Conservation (phyloP, 2,113 vertebrate genomes). For the Eptesicus fuscus region DNA sequence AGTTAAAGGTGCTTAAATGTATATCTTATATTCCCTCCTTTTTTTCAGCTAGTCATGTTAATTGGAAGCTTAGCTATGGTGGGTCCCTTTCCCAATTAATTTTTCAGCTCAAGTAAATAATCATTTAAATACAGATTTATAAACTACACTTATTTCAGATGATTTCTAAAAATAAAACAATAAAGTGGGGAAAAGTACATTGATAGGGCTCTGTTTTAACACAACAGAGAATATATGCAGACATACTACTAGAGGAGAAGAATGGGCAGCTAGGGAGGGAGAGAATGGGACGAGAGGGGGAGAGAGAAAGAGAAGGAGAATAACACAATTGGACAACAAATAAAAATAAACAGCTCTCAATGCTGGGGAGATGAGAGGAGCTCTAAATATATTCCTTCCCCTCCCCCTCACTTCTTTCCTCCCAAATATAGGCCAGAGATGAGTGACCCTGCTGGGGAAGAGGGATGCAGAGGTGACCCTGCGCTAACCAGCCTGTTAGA, state of each 20-base stretch:
- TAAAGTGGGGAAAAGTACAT: background rate
- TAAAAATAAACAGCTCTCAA: conserved; percentile 76
- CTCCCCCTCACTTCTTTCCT: conserved; percentile 76
- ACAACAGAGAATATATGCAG: background rate
- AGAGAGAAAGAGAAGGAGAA: conserved; percentile 21
- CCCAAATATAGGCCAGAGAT: conserved; percentile 81
- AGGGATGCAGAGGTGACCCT: conserved; percentile 83
- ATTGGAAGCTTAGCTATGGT: conserved; percentile 39
- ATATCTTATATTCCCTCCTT: background rate
- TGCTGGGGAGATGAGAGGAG: conserved; percentile 66
- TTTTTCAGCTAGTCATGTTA: background rate
- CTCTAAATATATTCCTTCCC: conserved; percentile 57
- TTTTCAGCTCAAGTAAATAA: conserved; percentile 23
- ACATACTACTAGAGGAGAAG: background rate
- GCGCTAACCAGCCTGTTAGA: conserved; percentile 88
- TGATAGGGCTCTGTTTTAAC: conserved; percentile 17
- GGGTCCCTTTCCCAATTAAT: conserved; percentile 6
- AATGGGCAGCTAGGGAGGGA: background rate
- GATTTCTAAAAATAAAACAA: conserved; percentile 64
- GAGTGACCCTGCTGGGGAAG: conserved; percentile 83
- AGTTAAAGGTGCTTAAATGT: background rate
- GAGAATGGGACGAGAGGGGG: conserved; percentile 34
- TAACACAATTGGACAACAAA: conserved; percentile 67
- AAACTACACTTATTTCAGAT: conserved; percentile 55
- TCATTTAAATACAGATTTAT: conserved; percentile 39